These are phyloP conservation scores for Donacobius atricapilla DNA, from an alignment of 2,113 vertebrate genomes.

Conservation along the genomic window DNA sequence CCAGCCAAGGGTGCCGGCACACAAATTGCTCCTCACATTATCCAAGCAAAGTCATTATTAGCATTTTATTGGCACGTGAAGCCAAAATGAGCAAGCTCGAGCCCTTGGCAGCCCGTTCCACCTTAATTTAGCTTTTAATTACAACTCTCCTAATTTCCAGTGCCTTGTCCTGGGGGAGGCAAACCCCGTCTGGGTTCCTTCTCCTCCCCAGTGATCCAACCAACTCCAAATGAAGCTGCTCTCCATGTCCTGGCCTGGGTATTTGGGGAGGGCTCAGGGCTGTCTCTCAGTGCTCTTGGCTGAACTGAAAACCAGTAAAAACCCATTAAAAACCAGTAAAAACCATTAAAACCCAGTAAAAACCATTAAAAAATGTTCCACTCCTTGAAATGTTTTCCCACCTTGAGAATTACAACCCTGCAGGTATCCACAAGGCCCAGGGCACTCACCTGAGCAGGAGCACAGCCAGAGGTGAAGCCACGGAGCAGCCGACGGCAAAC, in stretches of 20 bases:
- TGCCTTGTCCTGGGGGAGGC: rapidly evolving
- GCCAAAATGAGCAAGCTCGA: rapidly evolving
- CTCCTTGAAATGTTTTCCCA: rapidly evolving
- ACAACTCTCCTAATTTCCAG: not conserved
- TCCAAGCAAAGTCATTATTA: not conserved
- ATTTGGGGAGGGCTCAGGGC: rapidly evolving
- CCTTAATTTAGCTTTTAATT: not conserved
- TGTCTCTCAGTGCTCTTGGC: rapidly evolving
- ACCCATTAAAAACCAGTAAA: not conserved
- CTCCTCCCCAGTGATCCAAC: not conserved
- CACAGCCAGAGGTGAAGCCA: rapidly evolving
- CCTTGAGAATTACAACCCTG: rapidly evolving
- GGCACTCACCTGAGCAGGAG: not conserved
- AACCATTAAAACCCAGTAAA: not conserved
- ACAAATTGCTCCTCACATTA: not conserved
- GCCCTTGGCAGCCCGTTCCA: not conserved
- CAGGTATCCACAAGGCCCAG: rapidly evolving
- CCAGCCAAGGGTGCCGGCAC: not conserved
- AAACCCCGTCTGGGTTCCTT: rapidly evolving
- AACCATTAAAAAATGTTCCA: not conserved
- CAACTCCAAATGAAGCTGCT: rapidly evolving
- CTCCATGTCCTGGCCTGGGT: rapidly evolving
- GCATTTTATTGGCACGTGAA: rapidly evolving
- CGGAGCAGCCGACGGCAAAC: rapidly evolving
- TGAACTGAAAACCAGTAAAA: not conserved